Evolutionary conservation across 2,797 vertebrate species (phyloP).

Genomic region (Cyclopterus lumpus): DNA sequence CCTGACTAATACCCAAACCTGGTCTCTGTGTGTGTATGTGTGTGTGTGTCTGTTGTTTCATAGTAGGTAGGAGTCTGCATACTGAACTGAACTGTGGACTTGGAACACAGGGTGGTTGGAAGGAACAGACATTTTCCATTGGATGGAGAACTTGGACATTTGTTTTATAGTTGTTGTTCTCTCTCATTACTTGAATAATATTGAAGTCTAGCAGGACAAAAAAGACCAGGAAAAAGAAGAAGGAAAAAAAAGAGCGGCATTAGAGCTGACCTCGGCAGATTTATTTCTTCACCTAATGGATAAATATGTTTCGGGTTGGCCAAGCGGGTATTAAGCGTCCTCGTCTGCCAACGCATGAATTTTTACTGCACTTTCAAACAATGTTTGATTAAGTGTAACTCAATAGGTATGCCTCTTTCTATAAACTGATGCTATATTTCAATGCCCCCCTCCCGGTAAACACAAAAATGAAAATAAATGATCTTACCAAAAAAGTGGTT

Average conservation of each 20-base stretch:
- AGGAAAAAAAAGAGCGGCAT: constrained; percentile 50
- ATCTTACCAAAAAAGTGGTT: constrained; percentile 62
- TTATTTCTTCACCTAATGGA: constrained; percentile 68
- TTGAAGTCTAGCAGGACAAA: constrained; percentile 73
- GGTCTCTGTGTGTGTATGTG: not conserved
- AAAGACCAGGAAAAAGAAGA: constrained; percentile 46
- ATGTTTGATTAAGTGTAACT: constrained; percentile 67
- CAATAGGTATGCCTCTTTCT: constrained; percentile 55
- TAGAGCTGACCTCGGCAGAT: constrained; percentile 72
- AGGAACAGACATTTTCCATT: constrained; percentile 83
- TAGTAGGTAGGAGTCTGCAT: constrained; percentile 63
- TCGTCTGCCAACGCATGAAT: constrained; percentile 67
- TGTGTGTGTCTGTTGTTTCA: constrained; percentile 17
- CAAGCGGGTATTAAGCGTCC: constrained; percentile 44
- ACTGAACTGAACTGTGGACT: constrained; percentile 50
- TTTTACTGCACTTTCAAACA: constrained; percentile 72
- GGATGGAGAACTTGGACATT: constrained; percentile 80
- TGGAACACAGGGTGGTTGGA: constrained; percentile 77
- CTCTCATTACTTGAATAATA: constrained; percentile 80
- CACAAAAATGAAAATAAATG: constrained; percentile 64
- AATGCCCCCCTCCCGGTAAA: constrained; percentile 27
- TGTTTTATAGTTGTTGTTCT: constrained; percentile 83
- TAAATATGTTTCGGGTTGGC: constrained; percentile 64
- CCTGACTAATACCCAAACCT: constrained; percentile 22
- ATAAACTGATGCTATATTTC: constrained; percentile 46